Evolutionary conservation across 64 coral and sea anemone species (phyloP).

Genomic region (Stichodactyla helianthus): DNA sequence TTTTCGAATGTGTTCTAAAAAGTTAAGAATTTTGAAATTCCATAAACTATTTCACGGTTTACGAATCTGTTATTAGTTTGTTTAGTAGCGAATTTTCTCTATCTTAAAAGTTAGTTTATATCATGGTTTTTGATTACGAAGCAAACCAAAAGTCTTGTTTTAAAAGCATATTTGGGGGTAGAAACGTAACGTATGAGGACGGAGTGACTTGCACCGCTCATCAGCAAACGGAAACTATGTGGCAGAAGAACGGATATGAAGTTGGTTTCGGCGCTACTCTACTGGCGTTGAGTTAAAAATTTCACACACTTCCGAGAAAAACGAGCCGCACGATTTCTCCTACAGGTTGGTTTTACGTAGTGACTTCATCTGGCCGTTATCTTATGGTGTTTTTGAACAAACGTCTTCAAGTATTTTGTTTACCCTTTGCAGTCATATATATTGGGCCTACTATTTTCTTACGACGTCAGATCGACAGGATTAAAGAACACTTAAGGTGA

Average conservation of each 20-base stretch:
- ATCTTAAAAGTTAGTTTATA: too few species aligned
- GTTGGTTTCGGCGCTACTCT: background rate
- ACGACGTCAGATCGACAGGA: background rate
- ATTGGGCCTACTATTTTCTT: background rate
- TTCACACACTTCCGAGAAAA: background rate
- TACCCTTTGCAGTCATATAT: background rate
- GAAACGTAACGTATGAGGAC: too few species aligned
- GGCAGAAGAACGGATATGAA: background rate
- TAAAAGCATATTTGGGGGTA: too few species aligned
- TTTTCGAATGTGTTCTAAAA: background rate
- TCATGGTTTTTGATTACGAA: too few species aligned
- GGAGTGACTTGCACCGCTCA: background rate
- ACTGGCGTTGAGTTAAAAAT: background rate
- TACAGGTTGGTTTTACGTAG: background rate
- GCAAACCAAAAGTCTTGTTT: too few species aligned
- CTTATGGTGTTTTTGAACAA: background rate
- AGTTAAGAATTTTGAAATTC: background rate
- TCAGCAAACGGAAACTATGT: background rate
- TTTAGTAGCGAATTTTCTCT: too few species aligned
- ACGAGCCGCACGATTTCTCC: background rate
- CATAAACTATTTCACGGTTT: background rate
- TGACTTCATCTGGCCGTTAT: background rate
- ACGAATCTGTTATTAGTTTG: background rate
- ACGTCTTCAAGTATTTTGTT: background rate
- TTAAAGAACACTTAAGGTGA: background rate